These are phyloP conservation scores for Leptinotarsa texana DNA, from an alignment of 1,140 invertebrate genomes.

Conservation along the genomic window DNA sequence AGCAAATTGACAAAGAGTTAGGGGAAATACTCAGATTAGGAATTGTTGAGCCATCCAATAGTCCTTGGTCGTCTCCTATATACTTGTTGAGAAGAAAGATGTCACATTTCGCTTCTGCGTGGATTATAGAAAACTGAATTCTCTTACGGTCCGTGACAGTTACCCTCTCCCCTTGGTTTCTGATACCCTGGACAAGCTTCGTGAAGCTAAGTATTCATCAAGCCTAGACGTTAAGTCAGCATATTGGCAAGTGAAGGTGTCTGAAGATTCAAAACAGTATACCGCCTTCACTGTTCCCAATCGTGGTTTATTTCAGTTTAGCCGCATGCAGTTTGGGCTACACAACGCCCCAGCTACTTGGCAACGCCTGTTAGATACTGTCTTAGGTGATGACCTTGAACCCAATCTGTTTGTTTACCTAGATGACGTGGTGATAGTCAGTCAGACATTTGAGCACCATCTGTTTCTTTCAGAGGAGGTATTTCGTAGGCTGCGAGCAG, in stretches of 20 bases:
- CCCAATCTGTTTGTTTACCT: slow-evolving; percentile 42
- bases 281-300: slow-evolving; percentile 57
- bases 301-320: slow-evolving; percentile 45
- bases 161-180: slow-evolving; percentile 35
- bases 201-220: slow-evolving; percentile 44
- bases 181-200: slow-evolving; percentile 42
- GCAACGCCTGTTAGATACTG: slow-evolving; percentile 48
- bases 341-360: slow-evolving; percentile 47
- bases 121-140: slow-evolving; percentile 39
- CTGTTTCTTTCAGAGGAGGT: background rate
- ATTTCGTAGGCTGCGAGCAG: slow-evolving; percentile 4
- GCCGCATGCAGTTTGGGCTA: slow-evolving; percentile 51
- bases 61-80: slow-evolving; percentile 45
- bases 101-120: slow-evolving; percentile 36
- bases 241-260: slow-evolving; percentile 51
- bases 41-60: slow-evolving; percentile 41
- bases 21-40: slow-evolving; percentile 40
- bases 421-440: slow-evolving; percentile 48
- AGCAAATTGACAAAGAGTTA: slow-evolving; percentile 39
- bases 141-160: slow-evolving; percentile 46
- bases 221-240: slow-evolving; percentile 48
- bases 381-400: slow-evolving; percentile 38
- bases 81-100: slow-evolving; percentile 45
- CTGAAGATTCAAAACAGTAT: slow-evolving; percentile 42
- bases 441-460: slow-evolving; percentile 33